Base-by-base conservation (phyloP, 1,140 invertebrate species). In the Schlechtendalia chinensis region DNA sequence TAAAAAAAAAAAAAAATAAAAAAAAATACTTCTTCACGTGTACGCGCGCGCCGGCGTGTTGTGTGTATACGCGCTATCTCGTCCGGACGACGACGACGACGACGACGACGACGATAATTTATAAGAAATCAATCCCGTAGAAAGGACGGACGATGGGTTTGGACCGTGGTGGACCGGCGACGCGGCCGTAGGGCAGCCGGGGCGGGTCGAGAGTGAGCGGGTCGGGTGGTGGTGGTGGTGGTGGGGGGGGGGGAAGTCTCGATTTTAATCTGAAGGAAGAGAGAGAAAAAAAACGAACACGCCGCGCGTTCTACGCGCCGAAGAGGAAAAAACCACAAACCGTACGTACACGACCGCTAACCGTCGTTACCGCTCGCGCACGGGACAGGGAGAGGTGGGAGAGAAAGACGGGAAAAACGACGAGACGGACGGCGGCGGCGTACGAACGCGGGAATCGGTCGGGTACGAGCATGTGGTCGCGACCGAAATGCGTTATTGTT, bases 241-340 rank as follows among this genome's bases (percentile, higher is more conserved):
- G 24, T 29, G 53, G 47, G 27, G 10, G 29, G n/a, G 8, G 24
- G 69, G 6, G 39, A 47, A 54, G 10, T 72, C 69, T 47, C 27
- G 69, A 54, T 54, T 72, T 72, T 53, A 54, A 72, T 72, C 69
- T 72, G 54, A 54, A 72, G 17, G 47, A 22, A 72, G n/a, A n/a
- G n/a, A n/a, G n/a, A n/a, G n/a, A n/a, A n/a, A n/a, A n/a, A n/a
- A n/a, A n/a, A n/a, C n/a, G n/a, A n/a, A n/a, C n/a, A n/a, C n/a
- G n/a, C n/a, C n/a, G n/a, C n/a, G n/a, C n/a, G n/a, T n/a, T 16
- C 16, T 29, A 19, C 17, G n/a, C 24, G 47, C 16, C 10, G 24
- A 24, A 72, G 47, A 72, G 50, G n/a, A 54, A 72, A 72, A 72
- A 72, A 72, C 69, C 69, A 72, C 69, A 72, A 72, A 72, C 17